Evolutionary conservation across 2,888 invertebrate species (phyloP).

Genomic region (Gnatocerus cornutus): DNA sequence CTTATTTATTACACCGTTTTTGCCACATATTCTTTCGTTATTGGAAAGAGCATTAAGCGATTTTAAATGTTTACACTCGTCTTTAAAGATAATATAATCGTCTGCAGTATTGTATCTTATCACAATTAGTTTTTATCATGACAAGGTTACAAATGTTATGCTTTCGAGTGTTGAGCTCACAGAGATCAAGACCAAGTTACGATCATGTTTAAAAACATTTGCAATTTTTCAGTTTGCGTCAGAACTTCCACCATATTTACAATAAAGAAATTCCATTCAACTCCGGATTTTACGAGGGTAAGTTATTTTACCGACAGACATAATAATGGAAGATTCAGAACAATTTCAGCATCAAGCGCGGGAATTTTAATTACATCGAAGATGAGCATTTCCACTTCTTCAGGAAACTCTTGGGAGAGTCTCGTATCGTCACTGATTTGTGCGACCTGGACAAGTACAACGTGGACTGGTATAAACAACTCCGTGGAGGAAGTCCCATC

Average conservation of each 20-base stretch:
- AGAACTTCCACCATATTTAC: background rate
- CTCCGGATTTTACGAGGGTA: constrained; percentile 53
- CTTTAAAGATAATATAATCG: constrained; percentile 1
- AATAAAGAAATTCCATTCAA: constrained; percentile 27
- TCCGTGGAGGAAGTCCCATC: constrained; percentile 91
- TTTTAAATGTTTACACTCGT: too few relatives aligned
- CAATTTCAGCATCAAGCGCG: constrained; percentile 77
- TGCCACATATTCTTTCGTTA: too few relatives aligned
- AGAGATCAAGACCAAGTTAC: background rate
- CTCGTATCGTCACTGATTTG: constrained; percentile 81
- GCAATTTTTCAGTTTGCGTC: background rate
- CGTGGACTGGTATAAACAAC: constrained; percentile 89
- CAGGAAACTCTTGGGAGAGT: constrained; percentile 76
- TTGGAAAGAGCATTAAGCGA: too few relatives aligned
- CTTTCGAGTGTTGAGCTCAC: background rate
- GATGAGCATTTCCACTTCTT: constrained; percentile 79
- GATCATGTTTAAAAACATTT: constrained; percentile 26
- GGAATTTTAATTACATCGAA: constrained; percentile 74
- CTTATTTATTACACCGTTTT: too few relatives aligned
- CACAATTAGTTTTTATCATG: constrained; percentile 13
- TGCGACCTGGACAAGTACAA: constrained; percentile 88
- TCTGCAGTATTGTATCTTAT: constrained; percentile 26
- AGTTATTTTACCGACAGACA: constrained; percentile 13
- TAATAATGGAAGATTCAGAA: constrained; percentile 68
- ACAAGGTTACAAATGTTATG: constrained; percentile 11